Conservation (phyloP, 2,113 vertebrate species). For the Heterotilapia buettikoferi region DNA sequence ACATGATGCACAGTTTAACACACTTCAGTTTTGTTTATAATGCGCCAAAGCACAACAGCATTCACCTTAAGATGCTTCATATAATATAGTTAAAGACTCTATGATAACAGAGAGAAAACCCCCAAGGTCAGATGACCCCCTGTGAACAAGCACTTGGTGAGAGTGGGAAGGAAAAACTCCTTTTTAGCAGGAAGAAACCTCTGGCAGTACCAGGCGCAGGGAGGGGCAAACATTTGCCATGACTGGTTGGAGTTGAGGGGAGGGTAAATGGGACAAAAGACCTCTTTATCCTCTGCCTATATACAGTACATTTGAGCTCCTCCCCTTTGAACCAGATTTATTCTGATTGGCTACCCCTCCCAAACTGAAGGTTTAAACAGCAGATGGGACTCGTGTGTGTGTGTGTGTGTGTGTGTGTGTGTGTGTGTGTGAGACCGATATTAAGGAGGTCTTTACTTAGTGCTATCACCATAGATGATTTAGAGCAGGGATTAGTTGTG, state of each 20-base stretch:
- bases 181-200: neutral
- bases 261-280: neutral
- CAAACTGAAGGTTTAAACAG: neutral
- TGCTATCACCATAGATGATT: neutral
- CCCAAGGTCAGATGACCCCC: no score
- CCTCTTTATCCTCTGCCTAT: neutral
- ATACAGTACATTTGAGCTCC: neutral
- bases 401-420: no score
- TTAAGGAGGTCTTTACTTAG: neutral
- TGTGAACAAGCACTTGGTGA: neutral
- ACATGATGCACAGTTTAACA: neutral
- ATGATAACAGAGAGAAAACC: no score
- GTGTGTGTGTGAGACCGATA: neutral
- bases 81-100: no score
- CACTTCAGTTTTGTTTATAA: no score
- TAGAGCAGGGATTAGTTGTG: neutral
- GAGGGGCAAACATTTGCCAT: neutral
- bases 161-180: neutral
- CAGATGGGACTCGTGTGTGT: neutral
- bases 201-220: neutral
- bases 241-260: neutral
- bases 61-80: no score
- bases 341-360: neutral
- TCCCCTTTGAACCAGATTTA: neutral
- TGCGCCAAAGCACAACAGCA: no score